phyloP scores from a whole-genome alignment of 2,113 vertebrate genomes.

The Alaudala cheleensis region DNA sequence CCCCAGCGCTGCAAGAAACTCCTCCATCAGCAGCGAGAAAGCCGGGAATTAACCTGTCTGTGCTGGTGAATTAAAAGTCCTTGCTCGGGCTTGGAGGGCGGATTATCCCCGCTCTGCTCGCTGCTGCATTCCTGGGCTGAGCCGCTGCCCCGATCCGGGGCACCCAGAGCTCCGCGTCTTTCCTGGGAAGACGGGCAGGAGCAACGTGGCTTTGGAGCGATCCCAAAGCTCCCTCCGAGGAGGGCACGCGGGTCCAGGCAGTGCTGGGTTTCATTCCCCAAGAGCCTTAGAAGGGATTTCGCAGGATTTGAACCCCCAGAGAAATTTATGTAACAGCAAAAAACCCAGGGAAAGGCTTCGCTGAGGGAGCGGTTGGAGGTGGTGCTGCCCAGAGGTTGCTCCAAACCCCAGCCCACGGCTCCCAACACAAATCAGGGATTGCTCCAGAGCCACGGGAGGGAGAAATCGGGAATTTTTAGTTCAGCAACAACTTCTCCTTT shows the following conservation, averaged over 20 bases:
- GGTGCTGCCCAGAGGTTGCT: not conserved
- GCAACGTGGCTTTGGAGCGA: not conserved
- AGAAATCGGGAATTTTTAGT: accelerated
- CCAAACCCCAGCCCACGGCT: accelerated
- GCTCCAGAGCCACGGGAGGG: accelerated
- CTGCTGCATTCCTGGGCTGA: not conserved
- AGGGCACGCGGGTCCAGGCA: not conserved
- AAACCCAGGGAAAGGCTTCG: not conserved
- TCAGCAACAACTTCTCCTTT: not conserved
- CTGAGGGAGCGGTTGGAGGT: accelerated
- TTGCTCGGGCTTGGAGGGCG: not conserved
- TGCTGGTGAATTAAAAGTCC: not conserved
- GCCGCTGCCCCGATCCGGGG: not conserved
- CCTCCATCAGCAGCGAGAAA: not conserved
- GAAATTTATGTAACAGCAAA: slow-evolving; percentile 14
- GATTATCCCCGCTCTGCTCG: slow-evolving; percentile 9
- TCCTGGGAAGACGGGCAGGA: not conserved
- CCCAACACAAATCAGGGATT: not conserved
- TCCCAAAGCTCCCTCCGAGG: not conserved
- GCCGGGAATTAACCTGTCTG: not conserved
- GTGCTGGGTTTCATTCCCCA: not conserved
- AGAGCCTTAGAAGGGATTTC: slow-evolving; percentile 14
- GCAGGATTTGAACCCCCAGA: not conserved
- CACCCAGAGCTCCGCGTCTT: not conserved
- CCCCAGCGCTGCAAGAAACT: not conserved